Conservation (phyloP, 2,888 invertebrate species). For the Mimas tiliae region DNA sequence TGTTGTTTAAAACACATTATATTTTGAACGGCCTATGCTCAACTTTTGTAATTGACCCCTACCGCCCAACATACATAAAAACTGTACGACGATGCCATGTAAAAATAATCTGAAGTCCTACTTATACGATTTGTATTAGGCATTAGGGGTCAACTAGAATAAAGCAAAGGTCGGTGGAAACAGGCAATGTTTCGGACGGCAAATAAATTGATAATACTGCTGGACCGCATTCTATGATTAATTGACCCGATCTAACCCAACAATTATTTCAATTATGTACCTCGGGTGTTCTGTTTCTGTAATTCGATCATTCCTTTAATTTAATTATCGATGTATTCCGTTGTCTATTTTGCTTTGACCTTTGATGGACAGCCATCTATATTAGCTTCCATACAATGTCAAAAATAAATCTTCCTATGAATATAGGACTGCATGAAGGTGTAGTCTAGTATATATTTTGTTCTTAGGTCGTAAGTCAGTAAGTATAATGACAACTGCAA, state of each 20-base stretch:
- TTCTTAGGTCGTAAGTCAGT: too few species aligned
- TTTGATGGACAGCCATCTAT: background rate
- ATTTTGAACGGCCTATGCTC: too few species aligned
- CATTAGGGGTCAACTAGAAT: background rate
- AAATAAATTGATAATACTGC: slow-evolving; percentile 70
- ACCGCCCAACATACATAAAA: too few species aligned
- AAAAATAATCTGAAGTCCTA: background rate
- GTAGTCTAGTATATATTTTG: too few species aligned
- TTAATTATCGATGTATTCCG: slow-evolving; percentile 45
- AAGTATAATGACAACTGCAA: too few species aligned
- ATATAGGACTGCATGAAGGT: too few species aligned
- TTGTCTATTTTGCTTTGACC: slow-evolving; percentile 21
- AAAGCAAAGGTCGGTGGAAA: background rate
- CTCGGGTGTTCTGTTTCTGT: slow-evolving; percentile 67
- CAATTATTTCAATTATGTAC: slow-evolving; percentile 83
- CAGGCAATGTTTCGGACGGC: slow-evolving; percentile 56
- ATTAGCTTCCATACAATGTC: background rate
- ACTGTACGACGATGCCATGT: too few species aligned
- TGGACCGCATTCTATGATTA: slow-evolving; percentile 74
- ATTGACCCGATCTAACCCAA: slow-evolving; percentile 80
- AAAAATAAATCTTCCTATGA: too few species aligned
- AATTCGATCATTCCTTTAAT: slow-evolving; percentile 53
- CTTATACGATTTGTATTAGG: background rate
- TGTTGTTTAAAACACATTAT: slow-evolving; percentile 1
- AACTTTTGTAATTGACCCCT: too few species aligned